These are phyloP conservation scores for Anser cygnoides DNA, from an alignment of 2,113 vertebrate species.

Conservation along the genomic window DNA sequence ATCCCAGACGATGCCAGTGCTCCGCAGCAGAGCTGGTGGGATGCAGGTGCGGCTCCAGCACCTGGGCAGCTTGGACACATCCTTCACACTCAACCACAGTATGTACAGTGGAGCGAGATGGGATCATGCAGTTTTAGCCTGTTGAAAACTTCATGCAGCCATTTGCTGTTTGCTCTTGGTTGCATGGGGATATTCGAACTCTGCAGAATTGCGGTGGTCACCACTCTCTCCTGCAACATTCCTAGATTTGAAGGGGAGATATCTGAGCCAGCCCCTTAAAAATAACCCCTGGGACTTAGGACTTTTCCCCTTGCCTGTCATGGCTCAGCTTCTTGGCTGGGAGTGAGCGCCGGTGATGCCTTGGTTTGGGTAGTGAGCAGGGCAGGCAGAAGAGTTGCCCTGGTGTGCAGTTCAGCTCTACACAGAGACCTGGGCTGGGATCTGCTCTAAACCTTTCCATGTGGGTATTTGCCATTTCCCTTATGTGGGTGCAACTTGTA, in stretches of 20 bases:
- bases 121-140: background rate
- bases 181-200: background rate
- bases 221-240: background rate
- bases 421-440: background rate
- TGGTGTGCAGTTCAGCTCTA: background rate
- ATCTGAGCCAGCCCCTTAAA: background rate
- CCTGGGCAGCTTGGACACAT: constrained; percentile 90
- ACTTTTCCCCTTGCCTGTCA: background rate
- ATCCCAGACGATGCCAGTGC: constrained; percentile 94
- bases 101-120: constrained; percentile 16
- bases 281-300: background rate
- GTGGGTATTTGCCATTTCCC: fast-evolving
- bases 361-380: background rate
- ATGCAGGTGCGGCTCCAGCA: constrained; percentile 90
- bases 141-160: background rate
- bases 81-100: constrained; percentile 94
- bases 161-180: background rate
- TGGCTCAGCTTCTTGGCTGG: background rate
- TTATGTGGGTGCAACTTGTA: background rate
- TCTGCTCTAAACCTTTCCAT: background rate
- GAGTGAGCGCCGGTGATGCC: fast-evolving
- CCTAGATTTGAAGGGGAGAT: background rate
- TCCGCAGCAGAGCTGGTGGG: constrained; percentile 85
- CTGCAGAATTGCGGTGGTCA: background rate
- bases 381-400: background rate